These are phyloP conservation scores for Ormyrus thymus DNA, from an alignment of 2,888 invertebrate species.

Conservation along the genomic window DNA sequence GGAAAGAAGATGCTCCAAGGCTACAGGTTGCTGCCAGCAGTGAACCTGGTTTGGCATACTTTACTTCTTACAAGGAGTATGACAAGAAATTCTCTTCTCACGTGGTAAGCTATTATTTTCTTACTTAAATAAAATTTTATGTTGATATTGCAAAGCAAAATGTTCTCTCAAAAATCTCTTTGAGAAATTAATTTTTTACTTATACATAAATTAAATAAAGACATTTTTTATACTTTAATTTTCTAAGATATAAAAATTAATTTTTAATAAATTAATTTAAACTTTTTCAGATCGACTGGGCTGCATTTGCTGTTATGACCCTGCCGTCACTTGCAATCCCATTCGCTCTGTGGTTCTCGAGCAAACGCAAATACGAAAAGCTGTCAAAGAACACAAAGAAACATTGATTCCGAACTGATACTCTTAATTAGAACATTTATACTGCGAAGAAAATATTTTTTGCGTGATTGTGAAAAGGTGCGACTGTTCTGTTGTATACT, in stretches of 20 bases:
- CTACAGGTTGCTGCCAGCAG: slow-evolving; percentile 81
- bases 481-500: slow-evolving; percentile 65
- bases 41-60: slow-evolving; percentile 96
- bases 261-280: neutral
- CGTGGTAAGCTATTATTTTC: slow-evolving; percentile 78
- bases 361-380: slow-evolving; percentile 95
- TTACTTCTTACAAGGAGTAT: slow-evolving; percentile 93
- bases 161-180: slow-evolving; percentile 22
- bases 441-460: slow-evolving; percentile 58
- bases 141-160: neutral
- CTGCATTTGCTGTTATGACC: slow-evolving; percentile 97
- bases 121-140: neutral
- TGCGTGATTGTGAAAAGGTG: slow-evolving; percentile 65
- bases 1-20: slow-evolving; percentile 88
- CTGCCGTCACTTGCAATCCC: slow-evolving; percentile 96
- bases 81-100: slow-evolving; percentile 98
- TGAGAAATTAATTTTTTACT: neutral
- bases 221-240: slow-evolving; percentile 4
- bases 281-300: slow-evolving; percentile 87
- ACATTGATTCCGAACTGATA: slow-evolving; percentile 63
- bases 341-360: slow-evolving; percentile 94
- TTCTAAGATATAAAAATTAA: slow-evolving; percentile 18
- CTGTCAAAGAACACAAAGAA: slow-evolving; percentile 84
- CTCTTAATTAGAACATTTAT: slow-evolving; percentile 41
- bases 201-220: slow-evolving; percentile 3